Evolutionary conservation across 2,888 invertebrate genomes (phyloP), one percentile per base, ranked within the genome.

Genomic region (Laothoe populi): DNA sequence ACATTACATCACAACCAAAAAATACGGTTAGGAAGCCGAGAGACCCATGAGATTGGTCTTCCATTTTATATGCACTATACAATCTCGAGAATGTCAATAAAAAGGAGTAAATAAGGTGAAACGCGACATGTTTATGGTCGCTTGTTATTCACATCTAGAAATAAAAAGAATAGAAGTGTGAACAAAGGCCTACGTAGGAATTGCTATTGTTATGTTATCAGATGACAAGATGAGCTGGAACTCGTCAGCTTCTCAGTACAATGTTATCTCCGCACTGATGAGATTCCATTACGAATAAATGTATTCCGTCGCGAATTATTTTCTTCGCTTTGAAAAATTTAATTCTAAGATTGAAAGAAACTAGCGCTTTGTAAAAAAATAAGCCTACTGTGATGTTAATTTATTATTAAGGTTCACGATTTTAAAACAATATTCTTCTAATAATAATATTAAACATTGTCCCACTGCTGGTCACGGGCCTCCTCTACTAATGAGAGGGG

Each of bases 201-300:
- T 61, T 26, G 53, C 24, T 40, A 53, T 61, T 61, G 40, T 60
- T 46, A 49, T 26, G 21, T 61, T 61, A 61, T 61, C 61, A 42
- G 53, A 53, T 40, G 38, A 49, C 42, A 53, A 49, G 61, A 49
- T 23, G 40, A 49, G 31, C 53, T 24, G 49, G 23, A 38, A 31
- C 19, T 53, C 53, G 53, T 53, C 53, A 48, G 23, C 60, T 38
- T 46, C 48, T 60, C 48, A 57, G 53, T 24, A 61, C 61, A 61
- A 61, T 61, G 38, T 24, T 61, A 38, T 53, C 40, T 60, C 44
- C 26, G 16, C 13, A n/a, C 53, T 53, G 61, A 53, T 42, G 38
- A 23, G 26, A 44, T 59, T 59, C 42, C 42, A 44, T 44, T 42
- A 53, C 23, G 45, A 42, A 24, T 42, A 61, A 53, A 61, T 49